A percentile compares a stretch with the other conserved stretches of the same genome.
phyloP scores from a whole-genome alignment of 1,140 invertebrate species.

The Zaprionus lachaisei region DNA sequence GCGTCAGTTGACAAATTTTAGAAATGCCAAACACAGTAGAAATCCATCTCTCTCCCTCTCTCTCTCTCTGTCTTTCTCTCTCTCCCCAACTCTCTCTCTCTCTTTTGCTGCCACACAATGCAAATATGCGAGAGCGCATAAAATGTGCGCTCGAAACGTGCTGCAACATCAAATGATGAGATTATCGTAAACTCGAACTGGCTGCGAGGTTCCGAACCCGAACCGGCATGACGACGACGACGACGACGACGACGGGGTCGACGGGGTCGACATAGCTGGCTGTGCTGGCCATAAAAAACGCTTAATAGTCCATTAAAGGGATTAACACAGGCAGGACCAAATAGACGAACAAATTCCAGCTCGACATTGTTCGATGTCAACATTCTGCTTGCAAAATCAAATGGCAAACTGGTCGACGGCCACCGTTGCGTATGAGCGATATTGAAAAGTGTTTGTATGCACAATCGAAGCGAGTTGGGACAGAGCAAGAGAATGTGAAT shows the following conservation, averaged over 20 bases:
- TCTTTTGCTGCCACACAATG: conserved; percentile 45
- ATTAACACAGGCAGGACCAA: conserved; percentile 63
- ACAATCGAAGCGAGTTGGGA: conserved; percentile 8
- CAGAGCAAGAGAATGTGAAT: conserved; percentile 22
- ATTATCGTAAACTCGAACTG: conserved; percentile 74
- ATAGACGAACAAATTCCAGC: conserved; percentile 63
- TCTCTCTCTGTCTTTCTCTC: conserved; percentile 4
- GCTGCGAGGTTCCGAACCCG: conserved; percentile 33
- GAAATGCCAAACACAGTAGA: conserved; percentile 48
- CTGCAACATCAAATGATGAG: conserved; percentile 83
- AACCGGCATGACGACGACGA: too few relatives aligned
- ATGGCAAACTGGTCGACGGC: conserved; percentile 25
- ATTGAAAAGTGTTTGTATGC: conserved; percentile 59
- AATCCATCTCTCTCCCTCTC: not conserved
- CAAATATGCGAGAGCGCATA: conserved; percentile 74
- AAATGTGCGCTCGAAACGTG: conserved; percentile 75
- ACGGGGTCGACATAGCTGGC: conserved; percentile 15
- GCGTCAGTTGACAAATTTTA: conserved; percentile 73
- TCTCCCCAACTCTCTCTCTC: not conserved
- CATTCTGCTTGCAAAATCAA: conserved; percentile 58
- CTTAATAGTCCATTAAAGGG: conserved; percentile 83
- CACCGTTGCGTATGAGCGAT: conserved; percentile 63
- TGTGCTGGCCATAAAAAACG: conserved; percentile 72
- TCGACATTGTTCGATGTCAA: conserved; percentile 57
- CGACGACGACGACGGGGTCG: not conserved